Conservation (phyloP, 2,888 invertebrate species). For the Tiliacea citrago region DNA sequence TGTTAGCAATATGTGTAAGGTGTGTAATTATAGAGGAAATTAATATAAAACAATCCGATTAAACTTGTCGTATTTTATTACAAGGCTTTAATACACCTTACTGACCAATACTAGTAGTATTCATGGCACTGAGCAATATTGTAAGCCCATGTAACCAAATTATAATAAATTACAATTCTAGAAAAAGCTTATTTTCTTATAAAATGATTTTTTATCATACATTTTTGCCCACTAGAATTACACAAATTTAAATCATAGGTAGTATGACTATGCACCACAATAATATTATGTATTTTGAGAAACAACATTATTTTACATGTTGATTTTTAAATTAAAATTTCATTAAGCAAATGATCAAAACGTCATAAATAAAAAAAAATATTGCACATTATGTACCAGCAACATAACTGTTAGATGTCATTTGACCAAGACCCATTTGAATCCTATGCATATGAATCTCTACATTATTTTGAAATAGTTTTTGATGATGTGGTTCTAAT, state of each 20-base stretch:
- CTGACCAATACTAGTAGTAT: conserved; percentile 46
- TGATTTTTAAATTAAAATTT: conserved; percentile 49
- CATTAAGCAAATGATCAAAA: conserved; percentile 39
- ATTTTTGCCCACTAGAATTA: conserved; percentile 42
- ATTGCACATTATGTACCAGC: conserved; percentile 72
- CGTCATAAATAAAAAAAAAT: conserved; percentile 33
- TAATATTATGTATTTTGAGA: conserved; percentile 20
- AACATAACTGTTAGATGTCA: conserved; percentile 77
- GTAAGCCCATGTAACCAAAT: conserved; percentile 50
- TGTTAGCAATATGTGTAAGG: neutral
- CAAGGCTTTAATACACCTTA: conserved; percentile 48
- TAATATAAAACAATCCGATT: conserved; percentile 10
- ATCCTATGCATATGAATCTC: conserved; percentile 98
- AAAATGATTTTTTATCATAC: conserved; percentile 56
- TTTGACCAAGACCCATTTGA: conserved; percentile 93
- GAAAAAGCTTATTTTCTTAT: conserved; percentile 44
- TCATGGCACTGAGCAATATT: conserved; percentile 63
- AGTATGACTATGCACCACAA: conserved; percentile 54
- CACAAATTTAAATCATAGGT: conserved; percentile 35
- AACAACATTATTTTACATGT: conserved; percentile 38
- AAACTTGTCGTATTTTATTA: conserved; percentile 55
- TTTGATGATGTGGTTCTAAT: conserved; percentile 93
- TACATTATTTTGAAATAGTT: conserved; percentile 96
- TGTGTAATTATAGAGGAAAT: conserved; percentile 9
- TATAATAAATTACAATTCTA: conserved; percentile 61